These are phyloP conservation scores for Centruroides vittatus DNA, from an alignment of 1,140 invertebrate species.

Conservation along the genomic window DNA sequence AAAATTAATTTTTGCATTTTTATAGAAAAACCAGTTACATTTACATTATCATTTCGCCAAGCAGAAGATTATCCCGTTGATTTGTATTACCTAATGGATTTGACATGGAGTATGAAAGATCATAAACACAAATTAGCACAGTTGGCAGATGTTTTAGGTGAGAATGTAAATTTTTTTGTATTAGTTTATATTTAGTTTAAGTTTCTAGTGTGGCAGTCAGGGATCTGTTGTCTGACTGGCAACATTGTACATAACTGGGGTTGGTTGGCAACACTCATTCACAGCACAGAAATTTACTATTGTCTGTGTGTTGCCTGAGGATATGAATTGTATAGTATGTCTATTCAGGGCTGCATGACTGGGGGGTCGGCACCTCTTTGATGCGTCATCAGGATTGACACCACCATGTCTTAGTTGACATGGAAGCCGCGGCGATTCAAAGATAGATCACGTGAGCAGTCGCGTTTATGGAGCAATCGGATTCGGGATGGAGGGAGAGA, in stretches of 20 bases:
- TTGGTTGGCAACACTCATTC: neutral
- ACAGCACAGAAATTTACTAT: neutral
- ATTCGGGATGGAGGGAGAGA: no score
- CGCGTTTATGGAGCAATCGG: no score
- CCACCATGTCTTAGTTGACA: no score
- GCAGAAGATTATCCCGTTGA: constrained; percentile 73
- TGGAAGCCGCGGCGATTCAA: no score
- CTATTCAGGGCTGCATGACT: no score
- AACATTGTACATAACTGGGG: neutral
- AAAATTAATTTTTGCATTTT: no score
- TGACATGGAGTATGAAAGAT: constrained; percentile 60
- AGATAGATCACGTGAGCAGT: no score
- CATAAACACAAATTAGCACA: constrained; percentile 48
- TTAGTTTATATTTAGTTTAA: no score
- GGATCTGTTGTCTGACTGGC: neutral
- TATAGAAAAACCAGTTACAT: constrained; percentile 11
- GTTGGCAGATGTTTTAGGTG: constrained; percentile 33
- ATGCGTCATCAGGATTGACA: no score
- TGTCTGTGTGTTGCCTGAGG: neutral
- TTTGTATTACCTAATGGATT: constrained; percentile 73
- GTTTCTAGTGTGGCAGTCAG: neutral
- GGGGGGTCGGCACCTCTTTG: no score
- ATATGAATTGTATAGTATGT: no score
- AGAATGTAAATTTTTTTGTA: neutral
- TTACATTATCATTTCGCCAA: constrained; percentile 33